phyloP scores from a whole-genome alignment of 2,797 vertebrate genomes.

The Oreochromis mossambicus region DNA sequence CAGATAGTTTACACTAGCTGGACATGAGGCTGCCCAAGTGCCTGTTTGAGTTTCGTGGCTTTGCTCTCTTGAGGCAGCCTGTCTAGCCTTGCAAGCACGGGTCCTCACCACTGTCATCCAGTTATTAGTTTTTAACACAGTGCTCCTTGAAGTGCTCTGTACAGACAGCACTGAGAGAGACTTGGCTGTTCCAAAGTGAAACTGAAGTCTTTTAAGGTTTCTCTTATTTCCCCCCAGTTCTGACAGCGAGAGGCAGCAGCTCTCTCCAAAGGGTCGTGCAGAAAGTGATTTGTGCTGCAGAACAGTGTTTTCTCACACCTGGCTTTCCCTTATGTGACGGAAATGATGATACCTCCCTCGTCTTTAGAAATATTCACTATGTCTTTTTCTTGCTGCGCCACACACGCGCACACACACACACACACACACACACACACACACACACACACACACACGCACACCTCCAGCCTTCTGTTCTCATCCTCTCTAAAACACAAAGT shows the following conservation, averaged over 20 bases:
- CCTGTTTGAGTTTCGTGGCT: neutral
- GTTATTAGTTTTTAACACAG: slow-evolving; percentile 50
- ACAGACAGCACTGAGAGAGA: slow-evolving; percentile 12
- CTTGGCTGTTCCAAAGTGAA: slow-evolving; percentile 16
- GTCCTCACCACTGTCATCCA: slow-evolving; percentile 24
- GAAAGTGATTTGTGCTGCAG: slow-evolving; percentile 49
- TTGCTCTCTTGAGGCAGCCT: slow-evolving; percentile 1
- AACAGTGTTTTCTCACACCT: slow-evolving; percentile 38
- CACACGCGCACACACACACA: neutral
- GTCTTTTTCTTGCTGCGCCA: neutral
- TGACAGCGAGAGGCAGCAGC: slow-evolving; percentile 28
- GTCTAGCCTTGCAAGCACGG: neutral
- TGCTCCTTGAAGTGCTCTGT: slow-evolving; percentile 16
- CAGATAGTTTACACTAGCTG: neutral
- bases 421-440: neutral
- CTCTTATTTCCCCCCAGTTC: slow-evolving; percentile 29
- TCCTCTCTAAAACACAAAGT: slow-evolving; percentile 12
- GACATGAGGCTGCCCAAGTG: neutral
- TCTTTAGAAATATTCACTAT: slow-evolving; percentile 26
- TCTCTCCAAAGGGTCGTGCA: slow-evolving; percentile 27
- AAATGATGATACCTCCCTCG: slow-evolving; percentile 26
- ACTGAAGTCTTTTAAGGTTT: slow-evolving; percentile 53
- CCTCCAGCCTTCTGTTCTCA: neutral
- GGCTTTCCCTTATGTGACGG: slow-evolving; percentile 18
- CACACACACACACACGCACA: neutral